phyloP scores from a whole-genome alignment of 92 coral and sea anemone species.

The Galaxea fascicularis region DNA sequence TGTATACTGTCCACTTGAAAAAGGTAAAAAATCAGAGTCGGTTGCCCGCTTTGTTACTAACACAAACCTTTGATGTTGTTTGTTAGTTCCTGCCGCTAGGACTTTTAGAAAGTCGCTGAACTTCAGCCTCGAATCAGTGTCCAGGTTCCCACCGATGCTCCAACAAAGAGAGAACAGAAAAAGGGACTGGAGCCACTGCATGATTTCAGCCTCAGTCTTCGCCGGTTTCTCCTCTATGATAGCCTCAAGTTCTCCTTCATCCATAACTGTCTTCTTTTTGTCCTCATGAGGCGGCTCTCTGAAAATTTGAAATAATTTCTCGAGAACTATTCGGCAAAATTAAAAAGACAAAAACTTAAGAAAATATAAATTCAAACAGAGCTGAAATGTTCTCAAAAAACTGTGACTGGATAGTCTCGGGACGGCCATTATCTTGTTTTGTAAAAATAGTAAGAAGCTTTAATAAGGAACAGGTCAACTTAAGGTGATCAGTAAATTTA shows the following conservation, averaged over 20 bases:
- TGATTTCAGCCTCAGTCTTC: constrained; percentile 82
- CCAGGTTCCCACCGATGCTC: constrained; percentile 95
- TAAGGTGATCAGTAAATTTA: too few species aligned
- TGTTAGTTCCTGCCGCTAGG: constrained; percentile 89
- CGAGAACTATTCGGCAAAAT: background rate
- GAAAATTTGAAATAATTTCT: background rate
- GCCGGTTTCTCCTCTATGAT: constrained; percentile 81
- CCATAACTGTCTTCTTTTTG: constrained; percentile 52
- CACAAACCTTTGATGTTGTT: constrained; percentile 90
- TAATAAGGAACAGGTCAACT: too few species aligned
- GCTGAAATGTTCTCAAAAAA: too few species aligned
- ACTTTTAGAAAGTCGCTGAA: constrained; percentile 94
- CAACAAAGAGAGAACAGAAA: constrained; percentile 93
- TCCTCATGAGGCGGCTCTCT: constrained; percentile 77
- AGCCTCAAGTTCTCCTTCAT: constrained; percentile 71
- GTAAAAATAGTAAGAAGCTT: too few species aligned
- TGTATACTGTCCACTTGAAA: too few species aligned
- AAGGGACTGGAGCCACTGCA: constrained; percentile 98
- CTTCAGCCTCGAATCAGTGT: constrained; percentile 91
- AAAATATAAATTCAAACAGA: background rate
- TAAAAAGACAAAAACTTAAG: background rate
- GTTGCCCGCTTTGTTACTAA: background rate
- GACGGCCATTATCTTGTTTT: too few species aligned
- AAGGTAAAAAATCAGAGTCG: too few species aligned
- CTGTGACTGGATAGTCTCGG: too few species aligned